Evolutionary conservation across 2,113 vertebrate genomes (phyloP).

Genomic region (Callipepla californica): DNA sequence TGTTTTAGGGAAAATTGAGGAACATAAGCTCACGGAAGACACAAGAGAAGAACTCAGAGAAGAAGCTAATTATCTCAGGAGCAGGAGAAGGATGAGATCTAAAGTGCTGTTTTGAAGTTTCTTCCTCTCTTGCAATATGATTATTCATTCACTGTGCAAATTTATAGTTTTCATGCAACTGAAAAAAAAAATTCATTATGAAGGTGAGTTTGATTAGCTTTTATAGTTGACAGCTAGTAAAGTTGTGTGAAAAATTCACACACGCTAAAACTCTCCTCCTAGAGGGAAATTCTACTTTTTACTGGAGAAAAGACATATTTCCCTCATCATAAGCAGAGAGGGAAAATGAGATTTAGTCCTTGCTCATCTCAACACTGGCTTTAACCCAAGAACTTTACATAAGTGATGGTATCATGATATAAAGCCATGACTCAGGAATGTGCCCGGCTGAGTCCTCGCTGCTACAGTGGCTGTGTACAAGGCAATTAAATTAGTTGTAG

Average conservation of each 20-base stretch:
- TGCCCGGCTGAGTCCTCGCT: not conserved
- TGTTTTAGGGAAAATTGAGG: not conserved
- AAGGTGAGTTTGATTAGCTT: slow-evolving; percentile 18
- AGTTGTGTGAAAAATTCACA: not conserved
- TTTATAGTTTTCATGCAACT: slow-evolving; percentile 36
- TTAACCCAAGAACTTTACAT: not conserved
- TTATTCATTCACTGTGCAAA: slow-evolving; percentile 18
- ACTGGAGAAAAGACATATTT: not conserved
- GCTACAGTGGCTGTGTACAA: not conserved
- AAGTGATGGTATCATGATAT: not conserved
- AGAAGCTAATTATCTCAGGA: not conserved
- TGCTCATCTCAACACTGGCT: not conserved
- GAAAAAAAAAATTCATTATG: not conserved
- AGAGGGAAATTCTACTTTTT: not conserved
- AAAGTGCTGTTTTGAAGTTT: slow-evolving; percentile 18
- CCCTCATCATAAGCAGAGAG: not conserved
- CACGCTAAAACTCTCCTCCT: not conserved
- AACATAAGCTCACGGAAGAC: not conserved
- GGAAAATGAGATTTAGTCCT: not conserved
- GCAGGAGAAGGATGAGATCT: not conserved
- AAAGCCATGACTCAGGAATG: not conserved
- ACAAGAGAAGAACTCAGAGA: not conserved
- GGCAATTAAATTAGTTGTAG: not conserved
- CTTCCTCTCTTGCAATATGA: not conserved
- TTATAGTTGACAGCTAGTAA: not conserved